Percentiles rank a stretch among this genome's conserved stretches.
phyloP scores from a whole-genome alignment of 2,797 vertebrate species.

The Platalea minor region DNA sequence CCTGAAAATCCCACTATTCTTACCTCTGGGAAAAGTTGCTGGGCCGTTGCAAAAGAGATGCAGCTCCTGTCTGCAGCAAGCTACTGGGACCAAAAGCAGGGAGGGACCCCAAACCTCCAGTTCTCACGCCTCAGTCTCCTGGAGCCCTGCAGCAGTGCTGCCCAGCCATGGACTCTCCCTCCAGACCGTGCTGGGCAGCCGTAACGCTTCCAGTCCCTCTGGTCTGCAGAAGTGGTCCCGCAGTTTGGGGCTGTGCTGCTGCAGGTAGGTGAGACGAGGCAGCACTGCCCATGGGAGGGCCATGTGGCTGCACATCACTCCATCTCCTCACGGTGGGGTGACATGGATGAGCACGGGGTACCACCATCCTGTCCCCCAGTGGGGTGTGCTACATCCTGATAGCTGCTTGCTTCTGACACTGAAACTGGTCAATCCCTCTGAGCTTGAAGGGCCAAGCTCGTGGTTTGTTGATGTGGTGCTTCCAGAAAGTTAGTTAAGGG shows the following conservation, averaged over 20 bases:
- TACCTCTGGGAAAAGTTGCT: background rate
- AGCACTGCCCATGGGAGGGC: accelerated
- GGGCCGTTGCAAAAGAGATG: background rate
- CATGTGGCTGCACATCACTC: accelerated
- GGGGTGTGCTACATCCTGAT: background rate
- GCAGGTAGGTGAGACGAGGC: background rate
- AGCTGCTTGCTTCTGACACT: background rate
- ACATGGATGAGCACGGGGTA: no score
- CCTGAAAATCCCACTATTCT: accelerated
- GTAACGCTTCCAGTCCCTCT: background rate
- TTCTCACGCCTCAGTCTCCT: background rate
- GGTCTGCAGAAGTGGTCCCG: accelerated
- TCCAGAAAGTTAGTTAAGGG: background rate
- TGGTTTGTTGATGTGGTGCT: accelerated
- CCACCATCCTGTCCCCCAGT: accelerated
- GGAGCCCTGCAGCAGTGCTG: background rate
- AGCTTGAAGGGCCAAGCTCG: background rate
- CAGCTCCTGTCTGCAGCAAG: background rate
- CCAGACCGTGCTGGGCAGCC: accelerated
- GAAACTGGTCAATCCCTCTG: background rate
- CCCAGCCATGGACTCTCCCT: background rate
- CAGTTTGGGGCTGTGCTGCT: accelerated
- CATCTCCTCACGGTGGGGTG: accelerated
- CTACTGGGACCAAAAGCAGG: background rate
- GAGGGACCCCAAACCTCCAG: background rate